Percentiles rank a stretch among this genome's conserved stretches.
These are phyloP conservation scores for Chloropsis cyanopogon DNA, from an alignment of 2,113 vertebrate species.

Conservation along the genomic window DNA sequence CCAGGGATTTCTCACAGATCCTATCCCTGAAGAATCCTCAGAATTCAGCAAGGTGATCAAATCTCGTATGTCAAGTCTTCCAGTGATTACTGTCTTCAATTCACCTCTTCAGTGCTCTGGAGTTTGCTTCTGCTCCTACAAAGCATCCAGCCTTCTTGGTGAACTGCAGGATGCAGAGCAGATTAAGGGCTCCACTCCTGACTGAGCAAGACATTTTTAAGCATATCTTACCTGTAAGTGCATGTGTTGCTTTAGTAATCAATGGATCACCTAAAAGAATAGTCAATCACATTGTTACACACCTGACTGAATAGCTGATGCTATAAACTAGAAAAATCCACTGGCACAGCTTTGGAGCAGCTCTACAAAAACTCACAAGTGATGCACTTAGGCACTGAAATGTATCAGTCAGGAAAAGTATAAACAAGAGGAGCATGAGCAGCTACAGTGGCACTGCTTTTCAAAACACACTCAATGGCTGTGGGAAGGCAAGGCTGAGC, in stretches of 20 bases:
- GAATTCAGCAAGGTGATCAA: background rate
- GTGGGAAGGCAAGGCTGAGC: background rate
- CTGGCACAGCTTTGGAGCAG: background rate
- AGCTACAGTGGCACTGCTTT: background rate
- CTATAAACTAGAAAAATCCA: background rate
- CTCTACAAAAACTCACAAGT: background rate
- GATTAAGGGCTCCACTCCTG: background rate
- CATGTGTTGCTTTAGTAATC: background rate
- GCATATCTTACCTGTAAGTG: background rate
- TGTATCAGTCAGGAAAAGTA: rapidly evolving
- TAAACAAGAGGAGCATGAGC: background rate
- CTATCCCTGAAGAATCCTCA: background rate
- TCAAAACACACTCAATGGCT: background rate
- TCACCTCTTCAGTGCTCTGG: background rate
- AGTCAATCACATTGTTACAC: background rate
- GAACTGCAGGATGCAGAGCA: background rate
- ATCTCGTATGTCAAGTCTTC: background rate
- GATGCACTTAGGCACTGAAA: background rate
- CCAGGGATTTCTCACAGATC: background rate
- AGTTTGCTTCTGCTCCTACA: background rate
- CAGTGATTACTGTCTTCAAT: background rate
- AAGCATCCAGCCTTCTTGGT: background rate
- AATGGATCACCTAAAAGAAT: background rate
- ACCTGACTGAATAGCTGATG: background rate
- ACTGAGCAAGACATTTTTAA: background rate